phyloP scores from a whole-genome alignment of 2,113 vertebrate species.

The Numida meleagris region DNA sequence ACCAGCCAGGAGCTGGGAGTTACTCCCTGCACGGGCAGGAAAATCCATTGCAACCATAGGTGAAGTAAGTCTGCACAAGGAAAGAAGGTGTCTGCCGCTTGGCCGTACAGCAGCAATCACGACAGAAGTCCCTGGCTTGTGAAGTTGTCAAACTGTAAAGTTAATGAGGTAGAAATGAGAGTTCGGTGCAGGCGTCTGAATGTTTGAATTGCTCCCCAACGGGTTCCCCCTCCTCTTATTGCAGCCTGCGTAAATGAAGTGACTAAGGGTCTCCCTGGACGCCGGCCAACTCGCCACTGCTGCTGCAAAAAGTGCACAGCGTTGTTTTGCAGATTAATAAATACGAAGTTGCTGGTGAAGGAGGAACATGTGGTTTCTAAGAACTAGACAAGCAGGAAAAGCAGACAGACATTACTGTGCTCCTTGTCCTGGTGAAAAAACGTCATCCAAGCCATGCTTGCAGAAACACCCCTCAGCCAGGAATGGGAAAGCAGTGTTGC shows the following conservation, averaged over 20 bases:
- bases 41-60: rapidly evolving
- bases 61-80: not conserved
- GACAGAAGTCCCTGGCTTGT: conserved; percentile 53
- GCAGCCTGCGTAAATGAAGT: conserved; percentile 40
- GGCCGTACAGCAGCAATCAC: not conserved
- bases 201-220: conserved; percentile 23
- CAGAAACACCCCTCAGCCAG: not conserved
- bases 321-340: conserved; percentile 4
- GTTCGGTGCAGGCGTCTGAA: conserved; percentile 39
- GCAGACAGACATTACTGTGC: conserved; percentile 21
- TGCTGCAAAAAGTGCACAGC: not conserved
- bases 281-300: conserved; percentile 17
- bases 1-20: not conserved
- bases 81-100: not conserved
- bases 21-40: not conserved
- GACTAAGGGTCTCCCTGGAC: conserved; percentile 59
- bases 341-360: not conserved
- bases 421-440: not conserved
- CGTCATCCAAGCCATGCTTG: rapidly evolving
- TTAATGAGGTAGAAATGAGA: conserved; percentile 77
- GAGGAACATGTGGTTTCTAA: not conserved
- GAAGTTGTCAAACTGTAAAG: conserved; percentile 75
- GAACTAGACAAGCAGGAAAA: conserved; percentile 20
- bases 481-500: not conserved
- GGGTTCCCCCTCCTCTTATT: not conserved